phyloP scores from a whole-genome alignment of 2,797 vertebrate species.

The Neopelma chrysocephalum region DNA sequence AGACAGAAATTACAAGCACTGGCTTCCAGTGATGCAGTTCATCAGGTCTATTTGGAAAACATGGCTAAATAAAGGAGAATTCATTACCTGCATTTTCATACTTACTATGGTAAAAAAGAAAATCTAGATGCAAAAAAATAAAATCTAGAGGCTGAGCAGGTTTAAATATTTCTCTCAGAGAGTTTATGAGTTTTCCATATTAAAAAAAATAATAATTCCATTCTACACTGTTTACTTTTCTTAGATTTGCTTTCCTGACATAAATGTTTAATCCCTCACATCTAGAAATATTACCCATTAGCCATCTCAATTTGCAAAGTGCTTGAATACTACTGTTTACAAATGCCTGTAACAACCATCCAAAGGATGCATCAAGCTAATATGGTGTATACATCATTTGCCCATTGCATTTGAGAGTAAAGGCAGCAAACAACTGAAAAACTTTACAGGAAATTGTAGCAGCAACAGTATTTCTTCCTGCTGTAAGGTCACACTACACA shows the following conservation, averaged over 20 bases:
- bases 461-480: background rate
- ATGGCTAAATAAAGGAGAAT: background rate
- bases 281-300: background rate
- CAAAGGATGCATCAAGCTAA: background rate
- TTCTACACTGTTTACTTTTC: background rate
- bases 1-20: background rate
- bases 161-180: background rate
- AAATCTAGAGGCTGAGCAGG: background rate
- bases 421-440: background rate
- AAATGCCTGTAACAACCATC: background rate
- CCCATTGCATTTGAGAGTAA: background rate
- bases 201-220: background rate
- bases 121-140: background rate
- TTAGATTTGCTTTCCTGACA: background rate
- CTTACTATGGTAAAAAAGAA: background rate
- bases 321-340: background rate
- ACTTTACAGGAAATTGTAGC: background rate
- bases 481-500: background rate
- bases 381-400: background rate
- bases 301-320: background rate
- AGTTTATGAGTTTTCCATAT: background rate
- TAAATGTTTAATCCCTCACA: background rate
- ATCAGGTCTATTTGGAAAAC: background rate
- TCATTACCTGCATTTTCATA: background rate
- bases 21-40: background rate